Evolutionary conservation across 37 sponge, comb jelly and placozoan genomes (phyloP).

Genomic region (Aphrocallistes beatrix): DNA sequence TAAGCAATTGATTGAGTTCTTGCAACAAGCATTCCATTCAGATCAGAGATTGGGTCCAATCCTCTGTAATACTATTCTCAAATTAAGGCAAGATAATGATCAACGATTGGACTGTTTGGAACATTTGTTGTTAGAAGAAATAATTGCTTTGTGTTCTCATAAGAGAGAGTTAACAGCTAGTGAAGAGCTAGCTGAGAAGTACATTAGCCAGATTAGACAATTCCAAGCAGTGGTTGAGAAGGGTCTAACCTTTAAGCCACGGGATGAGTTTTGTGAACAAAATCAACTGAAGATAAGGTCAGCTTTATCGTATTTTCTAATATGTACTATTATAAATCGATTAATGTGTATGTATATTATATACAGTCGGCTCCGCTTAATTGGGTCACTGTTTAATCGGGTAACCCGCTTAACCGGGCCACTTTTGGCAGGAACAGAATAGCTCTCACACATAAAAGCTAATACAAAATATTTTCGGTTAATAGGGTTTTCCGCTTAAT

Average conservation of each 20-base stretch:
- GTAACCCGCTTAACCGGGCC: no score
- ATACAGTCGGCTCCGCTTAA: no score
- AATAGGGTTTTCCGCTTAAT: no score
- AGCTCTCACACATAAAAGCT: no score
- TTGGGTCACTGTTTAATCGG: no score
- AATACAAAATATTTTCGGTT: no score
- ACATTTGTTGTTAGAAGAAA: not conserved
- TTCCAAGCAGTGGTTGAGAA: not conserved
- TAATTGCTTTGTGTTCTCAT: not conserved
- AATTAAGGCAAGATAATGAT: not conserved
- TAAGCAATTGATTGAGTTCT: not conserved
- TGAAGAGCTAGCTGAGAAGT: conserved; percentile 5
- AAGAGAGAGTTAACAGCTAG: not conserved
- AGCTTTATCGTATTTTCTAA: no score
- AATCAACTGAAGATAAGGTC: no score
- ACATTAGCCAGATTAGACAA: not conserved
- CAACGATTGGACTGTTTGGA: not conserved
- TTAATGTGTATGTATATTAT: no score
- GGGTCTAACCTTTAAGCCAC: not conserved
- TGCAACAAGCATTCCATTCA: not conserved
- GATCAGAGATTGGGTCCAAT: not conserved
- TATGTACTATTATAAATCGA: no score
- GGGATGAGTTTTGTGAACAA: not conserved
- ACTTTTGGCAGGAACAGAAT: no score
- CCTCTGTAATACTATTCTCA: not conserved